Base-by-base conservation (phyloP, 2,797 vertebrate species). In the Rhinichthys osculus region DNA sequence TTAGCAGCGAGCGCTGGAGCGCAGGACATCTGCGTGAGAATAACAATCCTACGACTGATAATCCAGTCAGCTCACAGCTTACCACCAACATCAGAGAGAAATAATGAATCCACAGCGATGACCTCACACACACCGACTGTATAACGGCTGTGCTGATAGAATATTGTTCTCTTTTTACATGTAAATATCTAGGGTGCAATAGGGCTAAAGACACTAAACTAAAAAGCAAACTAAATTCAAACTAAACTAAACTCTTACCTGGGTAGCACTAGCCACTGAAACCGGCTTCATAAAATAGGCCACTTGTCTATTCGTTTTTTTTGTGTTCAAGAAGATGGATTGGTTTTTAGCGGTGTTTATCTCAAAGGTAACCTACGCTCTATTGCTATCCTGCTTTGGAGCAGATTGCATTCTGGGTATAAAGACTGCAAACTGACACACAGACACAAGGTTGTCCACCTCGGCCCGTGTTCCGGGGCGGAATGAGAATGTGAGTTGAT, bases 1-100 rank as follows among this genome's bases (percentile, higher is more conserved):
- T 94, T 92, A 92, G 78, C 88, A 87, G 88, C 70, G 84, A 54
- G 88, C 78, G 74, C 19, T 67, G 23, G 67, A 21, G 44, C 44
- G 50, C 82, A 77, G 42, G 23, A 71, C 64, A 74, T 33, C 33
- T 81, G 81, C 14, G 3, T 40, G 57, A 77, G 69, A 77, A 86
- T 44, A 54, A 42, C 83, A 87, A 78, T 87, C 79, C 42, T 9
- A 30, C 9, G 7, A 7, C 64, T 40, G 70, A 44, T 76, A 74
- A 74, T 83, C 59, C 70, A 52, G 47, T 40, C n/a, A 47, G 17
- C 50, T 38, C 67, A 81, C 16, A 0, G 80, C 16, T 81, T 81
- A 81, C 67, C 33, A n/a, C 17, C 23, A 82, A 57, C 50, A 71
- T 82, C 16, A 71, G 8, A 27, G 50, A 57, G 35, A 82, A 82